Percentiles rank a stretch among this genome's conserved stretches.
phyloP scores from a whole-genome alignment of 2,888 invertebrate species.

The Perdita meconis region DNA sequence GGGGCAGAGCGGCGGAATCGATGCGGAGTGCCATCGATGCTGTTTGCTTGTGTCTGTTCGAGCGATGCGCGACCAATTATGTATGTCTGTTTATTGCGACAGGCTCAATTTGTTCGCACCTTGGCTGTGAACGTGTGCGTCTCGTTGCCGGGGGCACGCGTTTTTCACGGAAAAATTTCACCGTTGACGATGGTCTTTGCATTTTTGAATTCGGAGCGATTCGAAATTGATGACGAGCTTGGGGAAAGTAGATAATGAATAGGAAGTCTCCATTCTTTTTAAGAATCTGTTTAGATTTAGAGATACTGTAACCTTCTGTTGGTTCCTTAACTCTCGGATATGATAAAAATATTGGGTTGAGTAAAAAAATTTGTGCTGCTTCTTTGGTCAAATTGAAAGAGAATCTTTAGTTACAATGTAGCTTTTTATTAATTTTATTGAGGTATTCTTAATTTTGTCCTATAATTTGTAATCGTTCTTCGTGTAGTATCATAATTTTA shows the following conservation, averaged over 20 bases:
- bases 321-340: no score
- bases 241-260: no score
- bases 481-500: no score
- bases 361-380: no score
- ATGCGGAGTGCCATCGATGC: conserved; percentile 56
- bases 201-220: background rate
- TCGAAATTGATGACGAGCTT: background rate
- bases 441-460: no score
- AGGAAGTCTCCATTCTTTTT: no score
- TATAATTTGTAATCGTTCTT: no score
- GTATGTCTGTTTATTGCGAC: conserved; percentile 76
- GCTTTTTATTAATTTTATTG: no score
- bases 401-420: no score
- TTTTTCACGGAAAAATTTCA: conserved; percentile 8
- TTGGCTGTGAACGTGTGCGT: conserved; percentile 22
- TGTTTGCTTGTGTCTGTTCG: conserved; percentile 72
- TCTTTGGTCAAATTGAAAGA: no score
- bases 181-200: background rate
- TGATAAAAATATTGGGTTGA: no score
- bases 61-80: conserved; percentile 78
- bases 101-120: conserved; percentile 64
- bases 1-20: conserved; percentile 45
- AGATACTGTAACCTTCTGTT: no score
- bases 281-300: background rate
- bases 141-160: background rate